Conservation (phyloP, 2,797 vertebrate species). For the Anniella stebbinsi region DNA sequence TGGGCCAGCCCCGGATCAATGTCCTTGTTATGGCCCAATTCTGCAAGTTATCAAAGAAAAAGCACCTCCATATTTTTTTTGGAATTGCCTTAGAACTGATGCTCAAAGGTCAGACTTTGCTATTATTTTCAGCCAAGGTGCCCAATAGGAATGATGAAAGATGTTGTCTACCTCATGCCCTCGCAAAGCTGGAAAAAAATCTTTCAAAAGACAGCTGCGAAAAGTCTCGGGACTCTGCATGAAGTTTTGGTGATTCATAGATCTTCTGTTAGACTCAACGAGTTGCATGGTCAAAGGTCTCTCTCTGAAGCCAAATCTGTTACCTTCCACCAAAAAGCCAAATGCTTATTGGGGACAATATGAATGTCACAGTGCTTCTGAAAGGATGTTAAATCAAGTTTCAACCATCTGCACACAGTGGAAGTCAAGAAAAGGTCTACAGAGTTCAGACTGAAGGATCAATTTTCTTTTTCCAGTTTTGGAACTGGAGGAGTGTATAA, state of each 20-base stretch:
- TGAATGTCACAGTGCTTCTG: slow-evolving; percentile 10
- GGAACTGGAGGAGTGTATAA: not conserved
- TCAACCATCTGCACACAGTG: not conserved
- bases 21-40: not conserved
- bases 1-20: not conserved
- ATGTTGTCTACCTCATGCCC: slow-evolving; percentile 52
- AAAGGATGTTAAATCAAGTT: slow-evolving; percentile 33
- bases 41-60: not conserved
- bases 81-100: slow-evolving; percentile 25
- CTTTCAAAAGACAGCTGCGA: slow-evolving; percentile 65
- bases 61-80: slow-evolving; percentile 25
- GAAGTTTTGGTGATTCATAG: slow-evolving; percentile 40
- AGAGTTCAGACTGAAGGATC: not conserved
- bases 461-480: slow-evolving; percentile 28
- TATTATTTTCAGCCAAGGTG: slow-evolving; percentile 42
- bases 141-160: slow-evolving; percentile 48
- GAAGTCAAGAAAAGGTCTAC: not conserved
- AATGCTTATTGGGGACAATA: slow-evolving; percentile 4
- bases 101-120: slow-evolving; percentile 48
- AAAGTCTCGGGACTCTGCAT: slow-evolving; percentile 38
- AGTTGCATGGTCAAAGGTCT: not conserved
- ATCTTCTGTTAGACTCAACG: not conserved
- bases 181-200: slow-evolving; percentile 23
- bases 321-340: slow-evolving; percentile 31
- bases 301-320: not conserved